phyloP scores from a whole-genome alignment of 2,888 invertebrate species.

The Idaea straminata region DNA sequence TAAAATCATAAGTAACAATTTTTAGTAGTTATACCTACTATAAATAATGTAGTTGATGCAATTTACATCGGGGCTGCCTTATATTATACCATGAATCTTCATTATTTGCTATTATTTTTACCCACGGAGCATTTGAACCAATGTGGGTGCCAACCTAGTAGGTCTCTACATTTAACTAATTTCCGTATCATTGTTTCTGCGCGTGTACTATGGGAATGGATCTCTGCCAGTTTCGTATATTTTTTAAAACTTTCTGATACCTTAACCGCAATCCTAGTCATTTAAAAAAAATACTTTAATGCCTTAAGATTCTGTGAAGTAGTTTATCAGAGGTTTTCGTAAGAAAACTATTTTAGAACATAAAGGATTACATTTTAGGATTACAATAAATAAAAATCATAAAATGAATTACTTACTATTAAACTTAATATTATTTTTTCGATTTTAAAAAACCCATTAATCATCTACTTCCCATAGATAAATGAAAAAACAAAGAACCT shows the following conservation, averaged over 20 bases:
- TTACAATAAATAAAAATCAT: too few species aligned
- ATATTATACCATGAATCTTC: conserved; percentile 27
- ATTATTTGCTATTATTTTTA: conserved; percentile 20
- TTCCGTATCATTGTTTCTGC: background rate
- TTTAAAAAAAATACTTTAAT: too few species aligned
- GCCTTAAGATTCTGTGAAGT: too few species aligned
- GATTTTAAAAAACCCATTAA: too few species aligned
- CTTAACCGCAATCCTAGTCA: too few species aligned
- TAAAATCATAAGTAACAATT: background rate
- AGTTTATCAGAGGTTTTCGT: background rate
- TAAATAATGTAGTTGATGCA: conserved; percentile 13
- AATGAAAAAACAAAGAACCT: too few species aligned
- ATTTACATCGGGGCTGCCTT: conserved; percentile 15
- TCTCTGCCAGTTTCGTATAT: background rate
- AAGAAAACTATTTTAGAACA: too few species aligned
- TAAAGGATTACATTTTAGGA: too few species aligned
- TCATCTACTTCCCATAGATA: too few species aligned
- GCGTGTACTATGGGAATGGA: background rate
- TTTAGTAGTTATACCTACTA: background rate
- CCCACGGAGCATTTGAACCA: conserved; percentile 17
- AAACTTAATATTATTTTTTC: too few species aligned
- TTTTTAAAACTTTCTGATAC: background rate
- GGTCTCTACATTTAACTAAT: background rate
- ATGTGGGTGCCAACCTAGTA: background rate
- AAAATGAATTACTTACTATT: too few species aligned